These are phyloP conservation scores for Drosophila affinis DNA, from an alignment of 2,888 invertebrate species.

Conservation along the genomic window DNA sequence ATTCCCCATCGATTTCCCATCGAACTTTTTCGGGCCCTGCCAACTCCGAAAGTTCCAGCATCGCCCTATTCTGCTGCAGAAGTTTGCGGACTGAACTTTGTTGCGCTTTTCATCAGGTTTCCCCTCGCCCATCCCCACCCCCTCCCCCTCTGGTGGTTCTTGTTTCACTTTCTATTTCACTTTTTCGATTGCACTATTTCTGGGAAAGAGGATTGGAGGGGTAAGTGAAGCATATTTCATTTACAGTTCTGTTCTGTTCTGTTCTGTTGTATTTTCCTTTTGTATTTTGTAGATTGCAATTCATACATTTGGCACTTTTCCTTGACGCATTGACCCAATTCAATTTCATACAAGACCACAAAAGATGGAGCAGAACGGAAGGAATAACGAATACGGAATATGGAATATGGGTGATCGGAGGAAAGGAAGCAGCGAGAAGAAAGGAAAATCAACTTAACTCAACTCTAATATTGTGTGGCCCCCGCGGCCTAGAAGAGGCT, in stretches of 20 bases:
- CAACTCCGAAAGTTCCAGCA: conserved; percentile 2
- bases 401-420: conserved; percentile 5
- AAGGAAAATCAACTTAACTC: conserved; percentile 70
- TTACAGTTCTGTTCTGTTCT: conserved; percentile 44
- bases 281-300: conserved; percentile 48
- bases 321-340: conserved; percentile 74
- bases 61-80: background rate
- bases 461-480: conserved; percentile 58
- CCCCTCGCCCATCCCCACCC: background rate
- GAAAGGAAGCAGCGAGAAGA: conserved; percentile 24
- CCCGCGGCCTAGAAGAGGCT: background rate
- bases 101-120: conserved; percentile 28
- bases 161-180: conserved; percentile 26
- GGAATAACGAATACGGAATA: background rate
- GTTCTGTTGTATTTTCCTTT: conserved; percentile 17
- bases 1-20: background rate
- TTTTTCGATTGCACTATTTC: conserved; percentile 28
- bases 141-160: conserved; percentile 2
- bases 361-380: conserved; percentile 8
- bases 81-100: conserved; percentile 18
- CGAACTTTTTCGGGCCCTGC: background rate
- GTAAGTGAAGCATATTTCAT: conserved; percentile 54
- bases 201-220: background rate
- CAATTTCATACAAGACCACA: conserved; percentile 72
- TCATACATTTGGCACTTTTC: conserved; percentile 65